A percentile compares a stretch with the other conserved stretches of the same genome.
These are phyloP conservation scores for Urocyon cinereoargenteus DNA, from an alignment of 2,797 vertebrate genomes.

Conservation along the genomic window DNA sequence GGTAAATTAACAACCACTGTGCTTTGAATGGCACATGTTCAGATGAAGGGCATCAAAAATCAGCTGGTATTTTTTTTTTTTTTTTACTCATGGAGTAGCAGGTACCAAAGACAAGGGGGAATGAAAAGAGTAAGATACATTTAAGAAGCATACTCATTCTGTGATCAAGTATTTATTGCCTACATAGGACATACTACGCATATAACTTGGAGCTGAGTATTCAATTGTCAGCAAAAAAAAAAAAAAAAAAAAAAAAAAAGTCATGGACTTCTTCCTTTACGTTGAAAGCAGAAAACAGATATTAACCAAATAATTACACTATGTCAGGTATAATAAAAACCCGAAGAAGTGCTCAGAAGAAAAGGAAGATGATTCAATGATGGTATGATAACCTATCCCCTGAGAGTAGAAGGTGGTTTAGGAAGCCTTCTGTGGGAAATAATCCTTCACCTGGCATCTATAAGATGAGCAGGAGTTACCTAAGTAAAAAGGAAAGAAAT, in stretches of 20 bases:
- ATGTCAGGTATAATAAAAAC: not conserved
- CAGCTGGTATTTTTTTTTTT: too few relatives aligned
- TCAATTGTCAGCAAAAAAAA: not conserved
- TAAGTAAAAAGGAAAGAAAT: constrained; percentile 6
- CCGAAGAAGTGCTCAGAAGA: constrained; percentile 1
- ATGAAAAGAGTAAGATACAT: not conserved
- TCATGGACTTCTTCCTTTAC: not conserved
- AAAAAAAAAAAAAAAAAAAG: not conserved
- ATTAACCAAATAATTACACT: not conserved
- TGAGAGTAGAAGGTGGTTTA: not conserved
- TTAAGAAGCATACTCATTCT: constrained; percentile 7
- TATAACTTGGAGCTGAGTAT: not conserved
- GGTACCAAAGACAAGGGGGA: not conserved
- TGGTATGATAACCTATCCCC: not conserved
- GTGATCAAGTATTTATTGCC: not conserved
- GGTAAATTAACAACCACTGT: not conserved
- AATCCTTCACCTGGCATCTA: not conserved
- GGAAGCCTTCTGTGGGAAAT: not conserved
- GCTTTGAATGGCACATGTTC: not conserved
- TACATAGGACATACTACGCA: not conserved
- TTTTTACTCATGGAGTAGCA: too few relatives aligned
- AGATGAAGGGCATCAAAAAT: not conserved
- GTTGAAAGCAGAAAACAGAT: not conserved
- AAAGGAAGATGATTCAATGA: not conserved
- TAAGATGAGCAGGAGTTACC: not conserved